Evolutionary conservation across 2,888 invertebrate species (phyloP).

Genomic region (Rhagium mordax): DNA sequence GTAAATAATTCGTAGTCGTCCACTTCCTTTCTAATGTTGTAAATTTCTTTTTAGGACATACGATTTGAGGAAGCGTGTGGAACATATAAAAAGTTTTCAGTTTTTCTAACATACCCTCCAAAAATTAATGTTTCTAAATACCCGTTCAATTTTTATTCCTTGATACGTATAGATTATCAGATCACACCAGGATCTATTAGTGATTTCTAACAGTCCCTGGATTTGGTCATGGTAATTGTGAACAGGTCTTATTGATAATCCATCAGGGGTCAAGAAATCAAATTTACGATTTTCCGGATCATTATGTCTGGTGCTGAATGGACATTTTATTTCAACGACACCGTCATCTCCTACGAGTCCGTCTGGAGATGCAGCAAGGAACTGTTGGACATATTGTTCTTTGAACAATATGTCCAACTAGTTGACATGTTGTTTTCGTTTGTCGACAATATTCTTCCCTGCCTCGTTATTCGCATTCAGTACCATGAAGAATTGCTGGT

Average conservation of each 20-base stretch:
- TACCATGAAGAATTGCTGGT: constrained; percentile 1
- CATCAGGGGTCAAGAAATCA: constrained; percentile 9
- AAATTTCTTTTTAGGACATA: background rate
- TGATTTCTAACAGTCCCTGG: constrained; percentile 29
- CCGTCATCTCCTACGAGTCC: constrained; percentile 23
- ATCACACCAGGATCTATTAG: constrained; percentile 31
- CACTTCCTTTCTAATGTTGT: background rate
- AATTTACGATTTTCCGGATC: constrained; percentile 8
- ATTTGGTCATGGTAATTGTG: constrained; percentile 30
- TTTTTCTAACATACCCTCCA: constrained; percentile 19
- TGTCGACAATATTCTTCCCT: background rate
- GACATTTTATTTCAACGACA: constrained; percentile 33
- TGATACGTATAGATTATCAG: constrained; percentile 24
- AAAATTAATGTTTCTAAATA: constrained; percentile 8
- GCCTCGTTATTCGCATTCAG: background rate
- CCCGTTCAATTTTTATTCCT: constrained; percentile 16
- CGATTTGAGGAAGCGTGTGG: constrained; percentile 8
- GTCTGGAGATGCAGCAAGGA: constrained; percentile 22
- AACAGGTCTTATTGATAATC: background rate
- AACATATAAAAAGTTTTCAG: constrained; percentile 30
- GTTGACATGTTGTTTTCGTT: background rate
- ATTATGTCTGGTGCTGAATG: constrained; percentile 12
- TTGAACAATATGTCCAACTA: constrained; percentile 9
- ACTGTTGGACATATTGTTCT: background rate
- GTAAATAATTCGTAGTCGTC: background rate